Percentiles rank a stretch among this genome's conserved stretches.
Evolutionary conservation across 2,888 invertebrate species (phyloP).

Genomic region (Leptopilina drosophilae): DNA sequence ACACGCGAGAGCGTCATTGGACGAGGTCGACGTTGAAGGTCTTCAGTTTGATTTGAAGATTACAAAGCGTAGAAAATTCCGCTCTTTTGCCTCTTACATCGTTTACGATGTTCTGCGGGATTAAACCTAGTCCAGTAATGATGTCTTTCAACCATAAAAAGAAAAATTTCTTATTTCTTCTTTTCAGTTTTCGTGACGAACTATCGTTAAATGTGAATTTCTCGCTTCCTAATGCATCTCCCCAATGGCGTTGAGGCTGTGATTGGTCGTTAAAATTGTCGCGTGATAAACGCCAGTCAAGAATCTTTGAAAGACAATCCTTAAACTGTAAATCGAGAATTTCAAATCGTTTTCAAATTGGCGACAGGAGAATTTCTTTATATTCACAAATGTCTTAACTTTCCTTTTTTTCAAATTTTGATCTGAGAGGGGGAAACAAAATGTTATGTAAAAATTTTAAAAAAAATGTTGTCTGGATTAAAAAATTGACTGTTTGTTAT

Average conservation of each 20-base stretch:
- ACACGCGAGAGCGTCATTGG: conserved; percentile 63
- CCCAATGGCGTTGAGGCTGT: conserved; percentile 48
- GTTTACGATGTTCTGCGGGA: not conserved
- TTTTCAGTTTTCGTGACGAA: conserved; percentile 58
- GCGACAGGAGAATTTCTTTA: too few species aligned
- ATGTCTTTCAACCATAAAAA: conserved; percentile 43
- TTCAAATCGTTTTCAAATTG: not conserved
- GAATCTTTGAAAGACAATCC: conserved; percentile 40
- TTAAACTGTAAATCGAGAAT: conserved; percentile 11
- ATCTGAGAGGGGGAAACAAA: too few species aligned
- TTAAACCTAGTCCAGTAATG: conserved; percentile 36
- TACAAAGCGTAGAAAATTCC: conserved; percentile 44
- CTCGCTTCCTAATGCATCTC: conserved; percentile 51
- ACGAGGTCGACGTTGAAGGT: conserved; percentile 65
- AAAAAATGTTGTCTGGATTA: too few species aligned
- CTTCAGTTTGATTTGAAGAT: conserved; percentile 50
- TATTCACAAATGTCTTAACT: too few species aligned
- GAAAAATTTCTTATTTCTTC: conserved; percentile 51
- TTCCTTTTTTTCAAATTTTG: too few species aligned
- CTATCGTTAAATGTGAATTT: conserved; percentile 60
- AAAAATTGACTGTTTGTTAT: too few species aligned
- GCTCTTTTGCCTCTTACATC: conserved; percentile 45
- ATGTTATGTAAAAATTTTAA: too few species aligned
- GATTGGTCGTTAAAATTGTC: conserved; percentile 59
- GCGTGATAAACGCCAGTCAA: conserved; percentile 51